These are phyloP conservation scores for Clarias macrocephalus DNA, from an alignment of 2,113 vertebrate species.

Conservation along the genomic window DNA sequence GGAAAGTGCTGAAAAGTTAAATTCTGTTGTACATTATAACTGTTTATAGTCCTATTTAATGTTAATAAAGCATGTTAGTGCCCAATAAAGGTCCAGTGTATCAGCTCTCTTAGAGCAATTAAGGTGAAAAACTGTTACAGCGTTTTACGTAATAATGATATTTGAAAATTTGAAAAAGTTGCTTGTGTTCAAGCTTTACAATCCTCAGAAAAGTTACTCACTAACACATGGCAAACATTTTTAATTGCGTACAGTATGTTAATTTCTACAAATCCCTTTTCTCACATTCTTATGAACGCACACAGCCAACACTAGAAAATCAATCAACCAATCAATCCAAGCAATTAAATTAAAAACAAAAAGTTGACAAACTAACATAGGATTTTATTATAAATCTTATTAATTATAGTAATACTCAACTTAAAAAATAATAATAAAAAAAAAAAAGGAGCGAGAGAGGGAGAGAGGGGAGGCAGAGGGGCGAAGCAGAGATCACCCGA, in stretches of 20 bases:
- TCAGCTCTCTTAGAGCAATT: not conserved
- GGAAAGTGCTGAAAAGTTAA: not conserved
- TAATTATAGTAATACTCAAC: conserved; percentile 41
- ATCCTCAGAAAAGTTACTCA: not conserved
- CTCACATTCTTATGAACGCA: too few species aligned
- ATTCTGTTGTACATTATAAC: not conserved
- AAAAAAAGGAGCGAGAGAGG: too few species aligned
- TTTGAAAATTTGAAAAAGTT: not conserved
- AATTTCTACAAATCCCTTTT: not conserved
- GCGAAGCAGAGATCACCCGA: conserved; percentile 72
- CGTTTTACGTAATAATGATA: not conserved
- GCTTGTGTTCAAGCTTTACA: not conserved
- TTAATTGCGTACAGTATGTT: not conserved
- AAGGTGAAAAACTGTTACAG: not conserved
- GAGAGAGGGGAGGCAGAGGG: conserved; percentile 62
- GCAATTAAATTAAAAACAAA: not conserved
- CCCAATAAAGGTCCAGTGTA: not conserved
- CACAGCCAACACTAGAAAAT: not conserved
- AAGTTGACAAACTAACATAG: not conserved
- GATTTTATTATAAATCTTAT: not conserved
- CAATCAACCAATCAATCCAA: not conserved
- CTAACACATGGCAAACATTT: not conserved
- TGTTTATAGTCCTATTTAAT: not conserved
- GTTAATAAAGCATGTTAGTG: not conserved
- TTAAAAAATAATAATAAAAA: conserved; percentile 52